Conservation (phyloP, 2,113 vertebrate species). For the Crotalus viridis region DNA sequence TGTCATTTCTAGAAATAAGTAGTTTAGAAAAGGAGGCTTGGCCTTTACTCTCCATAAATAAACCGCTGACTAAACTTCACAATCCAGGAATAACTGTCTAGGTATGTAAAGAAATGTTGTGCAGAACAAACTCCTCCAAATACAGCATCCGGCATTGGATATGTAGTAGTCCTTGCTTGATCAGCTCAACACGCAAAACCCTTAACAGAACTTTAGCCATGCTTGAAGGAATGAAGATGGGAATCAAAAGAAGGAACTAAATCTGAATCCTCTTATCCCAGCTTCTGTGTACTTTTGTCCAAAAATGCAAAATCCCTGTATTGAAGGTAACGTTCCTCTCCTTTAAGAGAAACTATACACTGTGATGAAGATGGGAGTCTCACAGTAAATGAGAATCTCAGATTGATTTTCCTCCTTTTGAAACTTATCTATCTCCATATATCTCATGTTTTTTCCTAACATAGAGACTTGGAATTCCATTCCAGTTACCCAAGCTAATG, state of each 20-base stretch:
- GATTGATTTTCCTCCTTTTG: not conserved
- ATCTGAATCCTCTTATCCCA: not conserved
- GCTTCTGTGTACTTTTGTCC: not conserved
- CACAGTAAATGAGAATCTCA: not conserved
- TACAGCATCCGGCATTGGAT: not conserved
- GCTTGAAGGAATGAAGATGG: not conserved
- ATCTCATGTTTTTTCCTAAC: not conserved
- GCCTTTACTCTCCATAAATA: not conserved
- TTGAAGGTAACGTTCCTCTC: not conserved
- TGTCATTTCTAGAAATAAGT: not conserved
- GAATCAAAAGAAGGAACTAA: not conserved
- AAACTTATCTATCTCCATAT: not conserved
- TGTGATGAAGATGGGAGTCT: not conserved
- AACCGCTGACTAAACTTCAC: not conserved
- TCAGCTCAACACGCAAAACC: not conserved
- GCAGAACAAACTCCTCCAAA: not conserved
- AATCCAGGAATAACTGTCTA: not conserved
- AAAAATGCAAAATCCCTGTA: not conserved
- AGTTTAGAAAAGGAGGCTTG: not conserved
- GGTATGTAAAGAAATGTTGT: not conserved
- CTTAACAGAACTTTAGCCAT: not conserved
- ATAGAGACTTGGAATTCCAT: not conserved
- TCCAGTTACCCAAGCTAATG: not conserved
- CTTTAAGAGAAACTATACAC: not conserved
- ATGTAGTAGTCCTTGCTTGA: not conserved